Evolutionary conservation across 1,140 invertebrate genomes (phyloP), one percentile per base, ranked within the genome.

Genomic region (Drosophila murphyi): DNA sequence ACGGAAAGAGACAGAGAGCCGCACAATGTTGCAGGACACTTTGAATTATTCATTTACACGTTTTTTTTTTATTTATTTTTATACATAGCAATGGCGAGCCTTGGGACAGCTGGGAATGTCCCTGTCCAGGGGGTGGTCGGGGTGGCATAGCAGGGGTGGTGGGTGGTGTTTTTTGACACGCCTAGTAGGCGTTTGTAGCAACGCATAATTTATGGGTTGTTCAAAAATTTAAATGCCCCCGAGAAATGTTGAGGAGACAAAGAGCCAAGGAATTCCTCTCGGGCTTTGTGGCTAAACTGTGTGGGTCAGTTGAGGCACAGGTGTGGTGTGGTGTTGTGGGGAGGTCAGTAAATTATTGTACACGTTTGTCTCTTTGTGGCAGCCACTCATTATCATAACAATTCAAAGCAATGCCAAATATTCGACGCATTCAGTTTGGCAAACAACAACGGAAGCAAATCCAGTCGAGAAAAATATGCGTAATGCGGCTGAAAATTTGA

Each of bases 21-120:
- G 85, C 76, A 89, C 85, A 89, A 62, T 82, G 78, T 85, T 89
- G 85, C 85, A 89, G 85, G 80, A 89, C 85, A 89, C 74, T 89
- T 89, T 89, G 85, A 89, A 89, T 89, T 89, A 89, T 89, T 89
- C 85, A 89, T 89, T 89, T 89, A 78, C 80, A 89, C 75, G 69
- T 54, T 60, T 76, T 52, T 52, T 70, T 55, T 45, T 31, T 69
- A 12, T 37, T 43, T 5, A 41, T 56, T 50, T 57, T 65, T 76
- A 62, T 78, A 62, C 29, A 32, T 70, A 51, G 47, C 71, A 31
- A 20, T 34, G 28, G 60, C 76, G 64, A 82, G 85, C 71, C 64
- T 39, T 55, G 65, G 82, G 82, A 88, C 80, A 86, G 76, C 68
- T 31, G 35, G 56, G 48, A 34, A 37, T 54, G 52, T 6, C 47